phyloP scores from a whole-genome alignment of 1,140 invertebrate genomes.

The Eciton burchellii region DNA sequence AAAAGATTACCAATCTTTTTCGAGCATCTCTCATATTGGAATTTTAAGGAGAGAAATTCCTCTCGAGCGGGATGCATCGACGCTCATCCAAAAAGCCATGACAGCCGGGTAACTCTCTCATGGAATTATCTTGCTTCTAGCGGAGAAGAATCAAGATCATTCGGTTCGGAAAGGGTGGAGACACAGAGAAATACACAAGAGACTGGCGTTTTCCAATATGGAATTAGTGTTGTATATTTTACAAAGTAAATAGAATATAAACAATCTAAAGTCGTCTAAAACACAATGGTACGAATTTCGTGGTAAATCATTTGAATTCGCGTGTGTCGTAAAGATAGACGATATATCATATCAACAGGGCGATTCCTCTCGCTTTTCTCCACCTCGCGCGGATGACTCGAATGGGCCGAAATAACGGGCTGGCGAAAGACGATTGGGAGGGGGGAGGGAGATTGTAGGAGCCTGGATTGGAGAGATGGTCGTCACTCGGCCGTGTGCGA shows the following conservation, averaged over 20 bases:
- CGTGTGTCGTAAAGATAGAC: conserved; percentile 82
- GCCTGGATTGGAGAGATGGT: conserved; percentile 61
- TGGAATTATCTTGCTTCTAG: no score
- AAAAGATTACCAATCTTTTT: no score
- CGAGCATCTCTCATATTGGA: no score
- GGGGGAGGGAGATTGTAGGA: background rate
- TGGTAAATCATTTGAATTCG: conserved; percentile 77
- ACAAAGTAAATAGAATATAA: conserved; percentile 85
- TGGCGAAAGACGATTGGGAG: background rate
- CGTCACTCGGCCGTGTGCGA: conserved; percentile 63
- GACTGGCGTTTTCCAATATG: conserved; percentile 72
- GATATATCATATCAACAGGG: conserved; percentile 83
- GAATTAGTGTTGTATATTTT: conserved; percentile 85
- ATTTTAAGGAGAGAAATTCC: no score
- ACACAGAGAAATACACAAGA: conserved; percentile 27
- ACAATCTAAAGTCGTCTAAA: conserved; percentile 84
- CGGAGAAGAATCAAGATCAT: no score
- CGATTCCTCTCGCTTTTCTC: conserved; percentile 70
- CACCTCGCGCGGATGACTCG: conserved; percentile 37
- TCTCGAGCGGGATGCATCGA: no score
- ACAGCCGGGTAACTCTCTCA: no score
- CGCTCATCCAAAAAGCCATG: no score
- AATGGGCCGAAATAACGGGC: conserved; percentile 63
- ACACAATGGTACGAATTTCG: conserved; percentile 82
- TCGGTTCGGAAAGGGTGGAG: no score